phyloP scores from a whole-genome alignment of 2,888 invertebrate genomes.

The Sesamia inferens region DNA sequence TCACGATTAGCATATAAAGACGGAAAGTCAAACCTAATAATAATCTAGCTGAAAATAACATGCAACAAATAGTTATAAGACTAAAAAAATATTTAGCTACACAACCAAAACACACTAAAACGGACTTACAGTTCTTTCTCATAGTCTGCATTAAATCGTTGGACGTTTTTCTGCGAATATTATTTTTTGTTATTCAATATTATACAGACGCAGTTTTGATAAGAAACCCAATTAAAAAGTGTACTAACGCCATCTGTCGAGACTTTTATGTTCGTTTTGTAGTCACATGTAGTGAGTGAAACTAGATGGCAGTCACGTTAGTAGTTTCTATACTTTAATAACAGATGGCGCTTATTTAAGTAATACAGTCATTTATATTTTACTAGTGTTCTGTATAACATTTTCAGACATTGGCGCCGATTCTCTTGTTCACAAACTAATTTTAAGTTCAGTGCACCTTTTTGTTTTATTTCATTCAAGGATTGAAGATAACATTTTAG shows the following conservation, averaged over 20 bases:
- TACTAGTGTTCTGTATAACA: conserved; percentile 67
- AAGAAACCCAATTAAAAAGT: background rate
- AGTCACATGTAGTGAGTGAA: background rate
- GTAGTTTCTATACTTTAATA: background rate
- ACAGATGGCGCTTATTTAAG: conserved; percentile 35
- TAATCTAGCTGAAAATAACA: background rate
- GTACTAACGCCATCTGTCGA: conserved; percentile 38
- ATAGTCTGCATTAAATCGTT: conserved; percentile 89
- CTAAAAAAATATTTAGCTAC: conserved; percentile 34
- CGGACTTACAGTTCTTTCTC: conserved; percentile 86
- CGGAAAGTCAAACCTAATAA: background rate
- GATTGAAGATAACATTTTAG: too few species aligned
- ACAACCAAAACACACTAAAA: conserved; percentile 89
- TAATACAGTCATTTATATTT: background rate
- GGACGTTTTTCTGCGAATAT: conserved; percentile 88
- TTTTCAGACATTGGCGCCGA: conserved; percentile 49
- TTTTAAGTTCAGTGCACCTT: too few species aligned
- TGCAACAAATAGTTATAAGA: conserved; percentile 4
- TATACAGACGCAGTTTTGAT: conserved; percentile 48
- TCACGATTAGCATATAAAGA: background rate
- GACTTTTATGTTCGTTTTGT: background rate
- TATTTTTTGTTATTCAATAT: conserved; percentile 63
- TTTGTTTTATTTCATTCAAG: too few species aligned
- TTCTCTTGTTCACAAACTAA: too few species aligned
- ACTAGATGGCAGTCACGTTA: conserved; percentile 14